Evolutionary conservation across 2,888 invertebrate genomes (phyloP).

Genomic region (Diarsia dahlii): DNA sequence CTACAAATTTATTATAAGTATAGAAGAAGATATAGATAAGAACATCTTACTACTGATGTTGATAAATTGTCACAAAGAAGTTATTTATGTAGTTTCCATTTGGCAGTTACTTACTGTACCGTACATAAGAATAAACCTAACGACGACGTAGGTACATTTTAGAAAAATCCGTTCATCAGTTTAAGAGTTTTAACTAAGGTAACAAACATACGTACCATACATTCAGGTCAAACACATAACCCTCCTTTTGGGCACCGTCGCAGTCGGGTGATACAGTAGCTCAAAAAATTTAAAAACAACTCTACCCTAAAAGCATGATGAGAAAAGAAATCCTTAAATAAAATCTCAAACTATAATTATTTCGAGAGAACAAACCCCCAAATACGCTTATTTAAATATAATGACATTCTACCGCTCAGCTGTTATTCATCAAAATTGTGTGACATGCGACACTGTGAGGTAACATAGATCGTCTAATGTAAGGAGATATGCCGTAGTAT

Average conservation of each 20-base stretch:
- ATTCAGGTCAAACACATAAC: too few species aligned
- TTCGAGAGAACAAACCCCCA: constrained; percentile 13
- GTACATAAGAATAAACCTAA: too few species aligned
- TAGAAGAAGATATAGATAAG: too few species aligned
- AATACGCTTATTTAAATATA: neutral
- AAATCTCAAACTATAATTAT: constrained; percentile 20
- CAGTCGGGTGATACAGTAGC: too few species aligned
- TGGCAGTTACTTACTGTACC: too few species aligned
- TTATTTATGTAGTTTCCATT: neutral
- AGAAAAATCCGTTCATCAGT: too few species aligned
- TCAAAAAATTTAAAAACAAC: too few species aligned
- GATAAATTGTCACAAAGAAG: neutral
- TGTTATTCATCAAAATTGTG: constrained; percentile 21
- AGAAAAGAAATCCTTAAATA: constrained; percentile 1
- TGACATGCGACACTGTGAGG: constrained; percentile 1
- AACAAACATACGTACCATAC: too few species aligned
- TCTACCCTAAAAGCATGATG: neutral
- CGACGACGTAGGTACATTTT: too few species aligned
- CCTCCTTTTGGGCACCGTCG: too few species aligned
- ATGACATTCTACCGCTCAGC: neutral
- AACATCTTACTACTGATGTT: neutral
- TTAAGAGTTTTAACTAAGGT: too few species aligned
- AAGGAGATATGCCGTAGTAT: neutral
- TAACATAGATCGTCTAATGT: neutral
- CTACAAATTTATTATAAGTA: too few species aligned